Percentiles rank a stretch among this genome's conserved stretches.
These are phyloP conservation scores for Scaptodrosophila lebanonensis DNA, from an alignment of 1,140 invertebrate genomes.

Conservation along the genomic window DNA sequence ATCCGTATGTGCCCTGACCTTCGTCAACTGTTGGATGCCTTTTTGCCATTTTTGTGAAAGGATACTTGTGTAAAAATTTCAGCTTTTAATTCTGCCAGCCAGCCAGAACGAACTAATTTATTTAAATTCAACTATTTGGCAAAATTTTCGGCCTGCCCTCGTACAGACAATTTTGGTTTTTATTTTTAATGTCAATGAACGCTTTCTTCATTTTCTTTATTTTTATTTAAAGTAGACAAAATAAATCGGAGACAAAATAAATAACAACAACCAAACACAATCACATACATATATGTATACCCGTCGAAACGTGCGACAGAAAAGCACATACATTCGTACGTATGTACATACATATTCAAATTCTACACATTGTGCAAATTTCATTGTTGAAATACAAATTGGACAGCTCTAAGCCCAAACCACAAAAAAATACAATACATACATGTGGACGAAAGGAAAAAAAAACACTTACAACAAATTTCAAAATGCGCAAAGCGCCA, in stretches of 20 bases:
- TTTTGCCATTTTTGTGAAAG: too few relatives aligned
- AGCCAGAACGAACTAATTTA: too few relatives aligned
- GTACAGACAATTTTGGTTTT: conserved; percentile 36
- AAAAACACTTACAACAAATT: conserved; percentile 11
- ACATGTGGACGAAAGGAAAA: neutral
- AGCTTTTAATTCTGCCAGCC: conserved; percentile 28
- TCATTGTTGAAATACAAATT: conserved; percentile 60
- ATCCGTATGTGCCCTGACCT: too few relatives aligned
- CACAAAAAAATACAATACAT: conserved; percentile 26
- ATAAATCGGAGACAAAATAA: conserved; percentile 32
- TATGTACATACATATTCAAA: conserved; percentile 56
- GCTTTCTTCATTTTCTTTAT: conserved; percentile 66
- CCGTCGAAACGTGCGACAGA: conserved; percentile 38
- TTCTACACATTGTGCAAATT: conserved; percentile 60
- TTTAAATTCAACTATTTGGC: too few relatives aligned
- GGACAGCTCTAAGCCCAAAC: conserved; percentile 29
- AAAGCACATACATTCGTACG: conserved; percentile 23
- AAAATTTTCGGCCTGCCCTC: too few relatives aligned
- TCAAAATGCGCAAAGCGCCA: conserved; percentile 17
- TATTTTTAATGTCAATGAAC: conserved; percentile 65
- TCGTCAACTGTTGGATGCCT: too few relatives aligned
- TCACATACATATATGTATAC: conserved; percentile 61
- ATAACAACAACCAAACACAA: conserved; percentile 43
- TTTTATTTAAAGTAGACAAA: conserved; percentile 71
- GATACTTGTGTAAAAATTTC: conserved; percentile 25